Conservation (phyloP, 2,888 invertebrate genomes). For the Anthrax anthrax region DNA sequence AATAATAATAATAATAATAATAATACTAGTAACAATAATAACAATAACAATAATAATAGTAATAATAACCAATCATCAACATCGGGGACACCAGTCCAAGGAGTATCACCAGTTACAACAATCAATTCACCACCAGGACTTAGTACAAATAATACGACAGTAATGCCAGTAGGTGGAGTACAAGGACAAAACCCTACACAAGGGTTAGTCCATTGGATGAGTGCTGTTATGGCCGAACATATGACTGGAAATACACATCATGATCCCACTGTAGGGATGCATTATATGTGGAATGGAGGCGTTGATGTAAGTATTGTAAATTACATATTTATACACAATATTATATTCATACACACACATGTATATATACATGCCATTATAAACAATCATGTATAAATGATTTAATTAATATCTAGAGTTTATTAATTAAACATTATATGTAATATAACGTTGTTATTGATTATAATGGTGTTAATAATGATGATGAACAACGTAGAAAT, state of each 20-base stretch:
- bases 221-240: constrained; percentile 84
- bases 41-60: constrained; percentile 21
- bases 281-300: constrained; percentile 37
- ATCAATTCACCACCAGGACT: constrained; percentile 14
- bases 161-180: constrained; percentile 35
- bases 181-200: constrained; percentile 53
- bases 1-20: not conserved
- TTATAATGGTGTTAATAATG: too few species aligned
- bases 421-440: too few species aligned
- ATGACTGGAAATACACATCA: constrained; percentile 71
- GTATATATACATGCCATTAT: too few species aligned
- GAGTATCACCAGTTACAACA: constrained; percentile 17
- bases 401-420: too few species aligned
- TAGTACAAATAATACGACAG: constrained; percentile 10
- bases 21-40: constrained; percentile 35
- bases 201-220: constrained; percentile 91
- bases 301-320: constrained; percentile 31
- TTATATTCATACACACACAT: too few species aligned
- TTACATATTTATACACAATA: too few species aligned
- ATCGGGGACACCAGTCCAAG: constrained; percentile 27
- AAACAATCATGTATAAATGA: too few species aligned
- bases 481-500: too few species aligned
- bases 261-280: constrained; percentile 36
- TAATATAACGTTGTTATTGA: too few species aligned
- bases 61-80: constrained; percentile 11